phyloP scores from a whole-genome alignment of 2,888 invertebrate genomes.

The Calameuta pallipes region DNA sequence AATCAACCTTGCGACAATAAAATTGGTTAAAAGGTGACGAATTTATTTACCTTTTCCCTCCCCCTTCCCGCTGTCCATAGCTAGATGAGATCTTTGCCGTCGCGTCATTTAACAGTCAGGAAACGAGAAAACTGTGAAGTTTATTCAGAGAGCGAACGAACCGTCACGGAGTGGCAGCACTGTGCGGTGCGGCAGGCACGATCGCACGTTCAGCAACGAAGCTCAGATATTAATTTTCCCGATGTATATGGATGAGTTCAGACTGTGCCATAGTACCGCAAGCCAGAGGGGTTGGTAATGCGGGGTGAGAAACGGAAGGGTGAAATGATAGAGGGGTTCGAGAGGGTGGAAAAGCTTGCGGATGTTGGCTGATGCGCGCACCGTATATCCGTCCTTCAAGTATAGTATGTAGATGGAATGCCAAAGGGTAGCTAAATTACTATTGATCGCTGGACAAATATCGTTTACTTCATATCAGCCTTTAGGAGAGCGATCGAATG shows the following conservation, averaged over 20 bases:
- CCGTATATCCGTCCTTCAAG: not conserved
- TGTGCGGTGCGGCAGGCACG: not conserved
- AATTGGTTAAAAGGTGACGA: constrained; percentile 31
- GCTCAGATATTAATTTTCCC: constrained; percentile 62
- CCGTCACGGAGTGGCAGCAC: constrained; percentile 16
- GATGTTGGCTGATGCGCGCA: constrained; percentile 21
- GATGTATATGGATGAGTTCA: constrained; percentile 64
- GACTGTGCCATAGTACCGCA: constrained; percentile 20
- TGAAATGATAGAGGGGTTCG: constrained; percentile 15
- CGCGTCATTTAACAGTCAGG: not conserved
- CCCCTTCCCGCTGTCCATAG: not conserved
- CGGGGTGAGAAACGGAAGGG: constrained; percentile 19
- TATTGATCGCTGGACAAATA: constrained; percentile 50
- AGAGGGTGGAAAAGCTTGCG: constrained; percentile 9
- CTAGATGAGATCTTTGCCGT: constrained; percentile 5
- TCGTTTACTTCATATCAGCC: constrained; percentile 43
- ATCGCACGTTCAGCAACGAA: constrained; percentile 27
- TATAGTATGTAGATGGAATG: constrained; percentile 28
- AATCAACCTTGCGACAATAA: constrained; percentile 24
- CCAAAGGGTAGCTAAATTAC: constrained; percentile 50
- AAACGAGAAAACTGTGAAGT: constrained; percentile 40
- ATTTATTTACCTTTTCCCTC: constrained; percentile 26
- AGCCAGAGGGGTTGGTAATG: constrained; percentile 5
- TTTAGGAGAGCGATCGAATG: not conserved
- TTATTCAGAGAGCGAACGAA: constrained; percentile 56